Conservation (phyloP, 2,797 vertebrate species). For the Cichlasoma orientale region DNA sequence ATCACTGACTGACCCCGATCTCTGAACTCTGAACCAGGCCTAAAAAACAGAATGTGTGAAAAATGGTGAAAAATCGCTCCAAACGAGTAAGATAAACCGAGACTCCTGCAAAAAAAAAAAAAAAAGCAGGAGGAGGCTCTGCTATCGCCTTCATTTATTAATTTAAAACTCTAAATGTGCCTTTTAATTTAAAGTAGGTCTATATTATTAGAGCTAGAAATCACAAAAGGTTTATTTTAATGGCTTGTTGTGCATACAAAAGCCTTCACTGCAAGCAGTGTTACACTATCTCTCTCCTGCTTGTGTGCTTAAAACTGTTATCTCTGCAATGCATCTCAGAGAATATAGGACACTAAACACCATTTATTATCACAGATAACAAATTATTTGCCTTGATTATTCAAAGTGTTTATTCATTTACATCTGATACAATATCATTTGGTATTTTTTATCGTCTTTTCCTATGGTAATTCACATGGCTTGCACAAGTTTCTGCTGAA, state of each 20-base stretch:
- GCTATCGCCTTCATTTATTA: not conserved
- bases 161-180: slow-evolving; percentile 7
- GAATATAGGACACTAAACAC: slow-evolving; percentile 60
- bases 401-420: slow-evolving; percentile 80
- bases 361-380: slow-evolving; percentile 74
- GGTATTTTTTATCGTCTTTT: slow-evolving; percentile 75
- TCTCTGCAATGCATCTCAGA: slow-evolving; percentile 66
- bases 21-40: slow-evolving; percentile 36
- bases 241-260: slow-evolving; percentile 31
- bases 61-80: slow-evolving; percentile 20
- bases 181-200: slow-evolving; percentile 28
- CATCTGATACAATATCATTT: slow-evolving; percentile 77
- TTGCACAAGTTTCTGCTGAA: slow-evolving; percentile 86
- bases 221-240: slow-evolving; percentile 26
- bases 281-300: slow-evolving; percentile 25
- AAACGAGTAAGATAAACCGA: slow-evolving; percentile 1
- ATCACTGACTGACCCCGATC: slow-evolving; percentile 48
- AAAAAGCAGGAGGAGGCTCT: not conserved
- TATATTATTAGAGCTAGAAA: slow-evolving; percentile 17
- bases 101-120: not conserved
- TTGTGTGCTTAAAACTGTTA: slow-evolving; percentile 67
- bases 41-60: slow-evolving; percentile 34
- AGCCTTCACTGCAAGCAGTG: slow-evolving; percentile 19
- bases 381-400: slow-evolving; percentile 76
- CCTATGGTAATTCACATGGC: slow-evolving; percentile 83